Conservation (phyloP, 2,888 invertebrate genomes). For the Hemithea aestivaria region DNA sequence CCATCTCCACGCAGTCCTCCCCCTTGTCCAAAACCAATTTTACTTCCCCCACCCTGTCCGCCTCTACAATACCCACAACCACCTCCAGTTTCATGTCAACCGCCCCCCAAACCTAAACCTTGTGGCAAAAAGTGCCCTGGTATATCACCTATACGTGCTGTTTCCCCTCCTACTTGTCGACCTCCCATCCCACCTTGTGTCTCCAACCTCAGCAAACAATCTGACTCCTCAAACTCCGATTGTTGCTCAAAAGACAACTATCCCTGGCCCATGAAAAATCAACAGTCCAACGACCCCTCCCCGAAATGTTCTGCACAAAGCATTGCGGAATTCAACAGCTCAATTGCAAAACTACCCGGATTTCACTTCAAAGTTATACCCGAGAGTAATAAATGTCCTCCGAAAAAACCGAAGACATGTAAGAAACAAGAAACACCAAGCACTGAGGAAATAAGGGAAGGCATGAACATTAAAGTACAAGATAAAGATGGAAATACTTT, state of each 20-base stretch:
- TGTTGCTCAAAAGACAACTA: conserved; percentile 2
- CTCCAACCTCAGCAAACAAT: too few species aligned
- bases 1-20: too few species aligned
- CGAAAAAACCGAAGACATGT: background rate
- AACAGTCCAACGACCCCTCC: conserved; percentile 6
- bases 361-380: too few species aligned
- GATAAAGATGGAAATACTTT: conserved; percentile 53
- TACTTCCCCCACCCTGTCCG: background rate
- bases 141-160: too few species aligned
- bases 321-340: too few species aligned
- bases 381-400: conserved; percentile 1
- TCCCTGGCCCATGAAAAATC: conserved; percentile 12
- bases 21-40: background rate
- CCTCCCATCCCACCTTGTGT: too few species aligned
- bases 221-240: too few species aligned
- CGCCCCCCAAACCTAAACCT: background rate
- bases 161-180: too few species aligned
- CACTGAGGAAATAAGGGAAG: conserved; percentile 47
- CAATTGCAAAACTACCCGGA: too few species aligned
- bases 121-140: background rate
- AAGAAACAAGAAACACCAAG: too few species aligned
- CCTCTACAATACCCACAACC: background rate
- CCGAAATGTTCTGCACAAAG: conserved; percentile 5
- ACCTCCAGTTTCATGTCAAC: conserved; percentile 1
- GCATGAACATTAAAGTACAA: conserved; percentile 45